phyloP scores from a whole-genome alignment of 2,888 invertebrate species.

The Lithodes maja region DNA sequence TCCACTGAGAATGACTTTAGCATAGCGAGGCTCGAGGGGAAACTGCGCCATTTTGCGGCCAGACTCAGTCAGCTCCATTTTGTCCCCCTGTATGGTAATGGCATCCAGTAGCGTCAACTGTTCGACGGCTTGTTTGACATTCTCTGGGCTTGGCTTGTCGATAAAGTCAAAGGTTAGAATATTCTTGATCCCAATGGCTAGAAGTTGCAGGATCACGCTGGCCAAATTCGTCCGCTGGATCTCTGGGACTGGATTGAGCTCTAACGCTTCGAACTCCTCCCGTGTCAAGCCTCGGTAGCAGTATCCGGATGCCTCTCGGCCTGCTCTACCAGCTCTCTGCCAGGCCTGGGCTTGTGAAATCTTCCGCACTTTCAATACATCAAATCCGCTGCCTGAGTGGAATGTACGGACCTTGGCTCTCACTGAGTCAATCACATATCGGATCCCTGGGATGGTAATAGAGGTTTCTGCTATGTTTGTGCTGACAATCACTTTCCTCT shows the following conservation, averaged over 20 bases:
- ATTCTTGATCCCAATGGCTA: constrained; percentile 86
- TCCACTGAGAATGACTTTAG: constrained; percentile 87
- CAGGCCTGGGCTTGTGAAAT: constrained; percentile 94
- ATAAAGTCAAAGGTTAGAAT: constrained; percentile 90
- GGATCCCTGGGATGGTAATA: too few species aligned
- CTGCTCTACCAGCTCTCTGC: too few species aligned
- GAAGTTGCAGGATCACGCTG: constrained; percentile 86
- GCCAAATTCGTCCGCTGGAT: constrained; percentile 85
- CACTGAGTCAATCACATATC: constrained; percentile 93
- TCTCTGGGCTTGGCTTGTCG: constrained; percentile 87
- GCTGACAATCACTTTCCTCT: too few species aligned
- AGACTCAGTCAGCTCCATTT: constrained; percentile 82
- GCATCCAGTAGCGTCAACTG: constrained; percentile 79
- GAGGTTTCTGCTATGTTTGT: too few species aligned
- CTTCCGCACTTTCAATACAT: constrained; percentile 85
- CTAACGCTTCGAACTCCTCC: constrained; percentile 83
- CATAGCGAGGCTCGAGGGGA: constrained; percentile 92
- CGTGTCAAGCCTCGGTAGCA: too few species aligned
- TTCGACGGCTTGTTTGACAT: constrained; percentile 73
- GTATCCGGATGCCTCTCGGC: too few species aligned
- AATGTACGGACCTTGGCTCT: constrained; percentile 91
- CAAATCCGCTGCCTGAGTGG: constrained; percentile 87
- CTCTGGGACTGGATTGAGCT: constrained; percentile 87
- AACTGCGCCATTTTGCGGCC: constrained; percentile 92
- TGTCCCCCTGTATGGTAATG: constrained; percentile 77